Percentiles rank a stretch among this genome's conserved stretches.
Conservation (phyloP, 2,888 invertebrate genomes). For the Carpatolechia fugitivella region DNA sequence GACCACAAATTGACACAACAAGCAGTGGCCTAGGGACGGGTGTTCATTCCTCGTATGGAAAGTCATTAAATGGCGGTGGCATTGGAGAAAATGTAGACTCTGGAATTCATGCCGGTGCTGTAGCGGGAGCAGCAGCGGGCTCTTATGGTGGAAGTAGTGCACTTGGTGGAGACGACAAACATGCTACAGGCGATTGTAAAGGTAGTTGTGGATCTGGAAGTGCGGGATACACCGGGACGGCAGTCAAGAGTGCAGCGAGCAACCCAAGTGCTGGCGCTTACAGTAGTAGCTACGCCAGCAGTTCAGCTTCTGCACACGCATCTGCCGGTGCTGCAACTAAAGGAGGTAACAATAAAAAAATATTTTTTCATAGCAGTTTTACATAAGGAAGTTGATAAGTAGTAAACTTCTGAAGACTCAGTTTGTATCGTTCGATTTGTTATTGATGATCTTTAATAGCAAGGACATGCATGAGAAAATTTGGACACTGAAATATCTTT, state of each 20-base stretch:
- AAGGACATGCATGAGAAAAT: too few relatives aligned
- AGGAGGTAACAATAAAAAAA: conserved; percentile 46
- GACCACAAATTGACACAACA: conserved; percentile 15
- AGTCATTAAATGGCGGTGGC: conserved; percentile 21
- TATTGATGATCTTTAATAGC: too few relatives aligned
- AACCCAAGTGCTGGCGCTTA: conserved; percentile 31
- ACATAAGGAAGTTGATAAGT: too few relatives aligned
- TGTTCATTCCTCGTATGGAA: conserved; percentile 23
- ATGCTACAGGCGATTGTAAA: conserved; percentile 38
- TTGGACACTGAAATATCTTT: too few relatives aligned
- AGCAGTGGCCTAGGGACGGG: conserved; percentile 19
- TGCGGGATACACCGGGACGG: conserved; percentile 32
- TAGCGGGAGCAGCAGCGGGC: conserved; percentile 39
- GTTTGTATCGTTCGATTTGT: too few relatives aligned
- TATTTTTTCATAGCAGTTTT: background rate
- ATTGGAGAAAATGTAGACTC: conserved; percentile 26
- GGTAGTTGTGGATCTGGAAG: conserved; percentile 37
- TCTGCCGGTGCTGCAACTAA: conserved; percentile 54
- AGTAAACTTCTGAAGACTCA: too few relatives aligned
- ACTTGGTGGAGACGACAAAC: conserved; percentile 23
- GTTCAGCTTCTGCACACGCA: conserved; percentile 59
- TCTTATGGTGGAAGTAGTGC: conserved; percentile 26
- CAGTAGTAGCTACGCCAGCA: conserved; percentile 54
- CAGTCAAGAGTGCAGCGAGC: conserved; percentile 45
- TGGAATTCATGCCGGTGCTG: conserved; percentile 40